Base-by-base conservation (phyloP, 2,797 vertebrate genomes). In the Notolabrus celidotus region DNA sequence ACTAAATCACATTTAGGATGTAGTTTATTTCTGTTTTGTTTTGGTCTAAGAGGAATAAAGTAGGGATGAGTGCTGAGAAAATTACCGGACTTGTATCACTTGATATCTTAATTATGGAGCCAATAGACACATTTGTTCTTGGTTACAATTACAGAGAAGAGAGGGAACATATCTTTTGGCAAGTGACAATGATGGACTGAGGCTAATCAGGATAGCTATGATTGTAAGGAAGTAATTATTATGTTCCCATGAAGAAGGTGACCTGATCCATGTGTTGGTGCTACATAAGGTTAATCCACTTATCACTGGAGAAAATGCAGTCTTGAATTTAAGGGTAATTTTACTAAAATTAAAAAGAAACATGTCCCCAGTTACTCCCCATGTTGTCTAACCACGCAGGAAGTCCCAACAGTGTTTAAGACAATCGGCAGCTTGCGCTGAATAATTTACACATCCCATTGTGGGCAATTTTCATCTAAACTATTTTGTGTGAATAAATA, bases 31-130 rank as follows among this genome's bases (percentile, higher is more conserved):
- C 63, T 53, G 34, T 72, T 51, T 70, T 73, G 67, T 77, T 46
- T 87, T 69, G 78, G 31, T 71, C 42, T 70, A 43, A 65, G 38
- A 65, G 62, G 50, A 64, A 69, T 41, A 39, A 58, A 62, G 55
- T 39, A 56, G 50, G 41, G 71, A 76, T 85, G 67, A 53, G 52
- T 4, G 49, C 33, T 70, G 68, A 71, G 61, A 52, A 81, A 77
- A 66, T 71, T 71, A 74, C 20, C 47, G 33, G 41, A 74, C 61
- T 63, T 76, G 47, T 61, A 63, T 77, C 60, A 62, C 42, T 73
- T 70, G 50, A 77, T 85, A 67, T 70, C 61, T 68, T 82, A 70
- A 88, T 88, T 83, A 51, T 51, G 3, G n/a, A 62, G 60, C 56
- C 70, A 73, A 65, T 71, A 41, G 59, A 73, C 15, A 16, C 53